A percentile compares a stretch with the other conserved stretches of the same genome.
phyloP scores from a whole-genome alignment of 2,888 invertebrate species.

The Pachymerium ferrugineum region DNA sequence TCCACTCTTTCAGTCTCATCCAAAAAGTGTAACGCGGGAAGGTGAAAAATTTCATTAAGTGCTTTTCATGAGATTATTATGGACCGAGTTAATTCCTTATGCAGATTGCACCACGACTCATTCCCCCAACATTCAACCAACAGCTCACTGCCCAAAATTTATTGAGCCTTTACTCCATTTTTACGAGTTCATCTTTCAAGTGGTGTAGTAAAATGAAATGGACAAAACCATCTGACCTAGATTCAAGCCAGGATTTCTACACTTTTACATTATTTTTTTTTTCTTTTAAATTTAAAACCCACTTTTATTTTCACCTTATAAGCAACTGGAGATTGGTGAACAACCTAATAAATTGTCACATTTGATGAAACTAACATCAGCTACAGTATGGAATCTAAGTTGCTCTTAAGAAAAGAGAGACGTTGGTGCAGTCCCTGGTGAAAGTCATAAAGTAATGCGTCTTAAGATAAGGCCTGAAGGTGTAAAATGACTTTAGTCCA shows the following conservation, averaged over 20 bases:
- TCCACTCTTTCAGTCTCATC: not conserved
- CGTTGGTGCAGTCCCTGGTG: not conserved
- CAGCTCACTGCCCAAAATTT: conserved; percentile 25
- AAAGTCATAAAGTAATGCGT: not conserved
- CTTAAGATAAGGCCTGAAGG: conserved; percentile 1
- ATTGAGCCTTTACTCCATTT: conserved; percentile 18
- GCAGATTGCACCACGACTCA: not conserved
- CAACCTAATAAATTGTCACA: conserved; percentile 6
- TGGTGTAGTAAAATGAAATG: too few species aligned
- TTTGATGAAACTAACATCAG: not conserved
- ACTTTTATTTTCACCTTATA: not conserved
- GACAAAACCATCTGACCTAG: not conserved
- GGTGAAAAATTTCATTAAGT: conserved; percentile 31
- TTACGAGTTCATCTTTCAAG: conserved; percentile 3
- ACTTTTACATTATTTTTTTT: not conserved
- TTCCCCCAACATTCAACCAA: not conserved
- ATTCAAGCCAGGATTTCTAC: not conserved
- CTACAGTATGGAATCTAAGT: not conserved
- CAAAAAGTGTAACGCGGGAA: not conserved
- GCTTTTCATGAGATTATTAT: conserved; percentile 30
- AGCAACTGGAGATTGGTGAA: not conserved
- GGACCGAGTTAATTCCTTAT: conserved; percentile 29
- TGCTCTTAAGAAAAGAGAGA: not conserved
- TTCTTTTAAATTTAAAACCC: not conserved
- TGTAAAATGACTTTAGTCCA: not conserved